Conservation (phyloP, 2,113 vertebrate species). For the Pluvialis apricaria region DNA sequence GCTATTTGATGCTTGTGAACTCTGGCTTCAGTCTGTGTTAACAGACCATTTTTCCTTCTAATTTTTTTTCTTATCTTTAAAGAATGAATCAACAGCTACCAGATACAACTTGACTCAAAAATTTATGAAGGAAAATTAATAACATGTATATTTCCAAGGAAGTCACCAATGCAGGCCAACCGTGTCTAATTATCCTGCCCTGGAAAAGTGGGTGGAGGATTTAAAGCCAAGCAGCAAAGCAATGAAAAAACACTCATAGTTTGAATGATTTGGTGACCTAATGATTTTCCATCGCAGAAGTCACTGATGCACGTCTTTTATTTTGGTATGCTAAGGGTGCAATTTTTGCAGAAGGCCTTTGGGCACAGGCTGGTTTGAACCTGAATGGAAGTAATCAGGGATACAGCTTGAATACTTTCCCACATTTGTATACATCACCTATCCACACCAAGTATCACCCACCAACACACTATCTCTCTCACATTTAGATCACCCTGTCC, state of each 20-base stretch:
- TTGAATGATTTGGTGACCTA: background rate
- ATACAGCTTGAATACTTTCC: background rate
- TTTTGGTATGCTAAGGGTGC: background rate
- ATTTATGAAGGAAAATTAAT: background rate
- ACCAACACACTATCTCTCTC: background rate
- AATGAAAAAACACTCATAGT: background rate
- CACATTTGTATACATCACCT: background rate
- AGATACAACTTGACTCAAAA: background rate
- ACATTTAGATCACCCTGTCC: background rate
- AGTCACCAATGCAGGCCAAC: background rate
- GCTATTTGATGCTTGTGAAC: background rate
- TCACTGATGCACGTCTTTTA: background rate
- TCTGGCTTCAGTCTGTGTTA: background rate
- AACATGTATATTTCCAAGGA: background rate
- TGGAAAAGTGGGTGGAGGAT: background rate
- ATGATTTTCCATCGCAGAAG: background rate
- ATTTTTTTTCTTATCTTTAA: background rate
- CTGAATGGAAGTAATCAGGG: background rate
- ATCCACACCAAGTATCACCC: background rate
- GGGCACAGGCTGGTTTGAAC: slow-evolving; percentile 3
- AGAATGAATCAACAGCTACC: background rate
- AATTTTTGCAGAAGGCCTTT: background rate
- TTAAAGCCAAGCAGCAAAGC: background rate
- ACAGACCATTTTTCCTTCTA: background rate
- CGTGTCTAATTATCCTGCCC: background rate